These are phyloP conservation scores for Enteromius viviparus DNA, from an alignment of 2,797 vertebrate genomes.

Conservation along the genomic window DNA sequence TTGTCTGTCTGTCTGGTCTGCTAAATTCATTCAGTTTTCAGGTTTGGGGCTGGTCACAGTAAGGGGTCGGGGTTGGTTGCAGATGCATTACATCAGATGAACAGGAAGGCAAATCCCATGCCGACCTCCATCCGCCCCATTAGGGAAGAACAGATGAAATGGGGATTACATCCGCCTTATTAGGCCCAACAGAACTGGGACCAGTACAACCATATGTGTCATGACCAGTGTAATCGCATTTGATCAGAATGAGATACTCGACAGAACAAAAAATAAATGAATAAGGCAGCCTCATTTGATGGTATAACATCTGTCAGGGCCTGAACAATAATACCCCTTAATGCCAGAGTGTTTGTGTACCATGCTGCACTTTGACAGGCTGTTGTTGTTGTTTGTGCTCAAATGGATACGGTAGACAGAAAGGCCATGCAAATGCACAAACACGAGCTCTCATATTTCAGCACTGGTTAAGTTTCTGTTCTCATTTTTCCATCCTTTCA, in stretches of 20 bases:
- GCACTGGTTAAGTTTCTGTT: slow-evolving; percentile 13
- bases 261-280: neutral
- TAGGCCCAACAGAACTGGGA: slow-evolving; percentile 18
- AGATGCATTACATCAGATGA: slow-evolving; percentile 43
- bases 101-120: slow-evolving; percentile 10
- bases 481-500: slow-evolving; percentile 11
- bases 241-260: slow-evolving; percentile 3
- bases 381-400: slow-evolving; percentile 38
- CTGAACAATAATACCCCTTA: slow-evolving; percentile 23
- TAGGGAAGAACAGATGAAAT: slow-evolving; percentile 37
- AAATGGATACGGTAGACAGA: slow-evolving; percentile 1
- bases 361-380: slow-evolving; percentile 6
- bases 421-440: neutral
- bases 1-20: neutral
- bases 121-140: neutral
- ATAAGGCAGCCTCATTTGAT: slow-evolving; percentile 8
- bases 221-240: slow-evolving; percentile 36
- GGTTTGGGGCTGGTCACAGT: neutral
- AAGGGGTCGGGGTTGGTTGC: slow-evolving; percentile 12
- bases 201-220: slow-evolving; percentile 39
- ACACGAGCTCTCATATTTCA: slow-evolving; percentile 17
- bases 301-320: slow-evolving; percentile 36
- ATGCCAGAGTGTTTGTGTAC: neutral
- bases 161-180: slow-evolving; percentile 29
- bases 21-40: neutral